phyloP scores from a whole-genome alignment of 2,113 vertebrate species.

The Lanius collurio region DNA sequence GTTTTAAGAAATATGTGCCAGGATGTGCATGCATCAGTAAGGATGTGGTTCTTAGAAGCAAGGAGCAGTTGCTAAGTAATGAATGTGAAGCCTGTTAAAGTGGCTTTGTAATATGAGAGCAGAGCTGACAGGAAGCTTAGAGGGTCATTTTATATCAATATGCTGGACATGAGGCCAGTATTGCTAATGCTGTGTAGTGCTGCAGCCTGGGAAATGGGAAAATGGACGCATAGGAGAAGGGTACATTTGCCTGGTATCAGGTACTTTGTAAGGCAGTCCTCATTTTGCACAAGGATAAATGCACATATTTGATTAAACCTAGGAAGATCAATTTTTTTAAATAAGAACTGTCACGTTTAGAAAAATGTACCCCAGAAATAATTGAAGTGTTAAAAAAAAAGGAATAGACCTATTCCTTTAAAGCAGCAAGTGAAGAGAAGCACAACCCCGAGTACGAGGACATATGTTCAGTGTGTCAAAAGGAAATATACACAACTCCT shows the following conservation, averaged over 20 bases:
- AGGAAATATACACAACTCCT: background rate
- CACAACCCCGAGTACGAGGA: background rate
- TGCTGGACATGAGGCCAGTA: background rate
- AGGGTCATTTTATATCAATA: background rate
- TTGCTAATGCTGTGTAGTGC: background rate
- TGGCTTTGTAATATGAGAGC: background rate
- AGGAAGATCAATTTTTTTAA: background rate
- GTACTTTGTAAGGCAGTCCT: background rate
- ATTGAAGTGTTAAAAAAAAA: background rate
- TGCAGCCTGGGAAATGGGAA: background rate
- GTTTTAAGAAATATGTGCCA: background rate
- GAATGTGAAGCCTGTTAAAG: background rate
- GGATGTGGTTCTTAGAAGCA: background rate
- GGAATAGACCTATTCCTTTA: background rate
- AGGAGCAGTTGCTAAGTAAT: constrained; percentile 31
- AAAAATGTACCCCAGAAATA: background rate
- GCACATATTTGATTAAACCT: background rate
- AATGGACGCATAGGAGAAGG: background rate
- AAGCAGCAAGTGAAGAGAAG: background rate
- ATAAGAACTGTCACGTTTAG: background rate
- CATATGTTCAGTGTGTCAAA: background rate
- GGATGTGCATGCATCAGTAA: background rate
- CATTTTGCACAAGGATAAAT: background rate
- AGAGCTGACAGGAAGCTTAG: background rate
- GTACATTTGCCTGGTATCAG: background rate